Evolutionary conservation across 2,888 invertebrate species (phyloP), one percentile per base, ranked within the genome.

Genomic region (Trimorus sp.): DNA sequence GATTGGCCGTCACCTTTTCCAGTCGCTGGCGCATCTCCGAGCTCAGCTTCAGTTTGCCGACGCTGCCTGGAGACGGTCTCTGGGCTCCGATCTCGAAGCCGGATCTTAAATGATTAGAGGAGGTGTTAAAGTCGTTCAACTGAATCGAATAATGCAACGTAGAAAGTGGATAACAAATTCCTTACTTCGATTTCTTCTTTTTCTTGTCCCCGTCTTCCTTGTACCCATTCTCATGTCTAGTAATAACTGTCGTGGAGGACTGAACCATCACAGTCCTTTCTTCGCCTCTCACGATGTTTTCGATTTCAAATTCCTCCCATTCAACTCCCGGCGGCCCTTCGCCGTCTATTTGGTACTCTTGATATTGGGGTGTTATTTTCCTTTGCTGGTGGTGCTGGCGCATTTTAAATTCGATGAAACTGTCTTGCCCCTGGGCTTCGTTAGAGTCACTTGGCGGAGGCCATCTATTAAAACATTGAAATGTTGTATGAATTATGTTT

Each of bases 21-120:
- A 98, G 91, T 83, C 98, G 94, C 88, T 97, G 96, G 12, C 97
- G 94, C 98, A 98, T 98, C 92, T 98, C 98, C 0, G 97, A 96
- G 89, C 97, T 97, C 8, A 98, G 94, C 87, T 97, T 96, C 0
- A 98, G 92, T 90, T 98, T 98, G 0, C 98, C 98, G 5, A 98
- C 96, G 89, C 97, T 97, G 1, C 97, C 97, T 0, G 97, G 97
- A 0, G 96, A 95, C 0, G 96, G 97, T 51, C 96, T 93, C 76
- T 96, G 95, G 0, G 96, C 96, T 0, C 97, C 96, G 26, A 97
- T 95, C 90, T 97, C 97, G 86, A 96, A 96, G 82, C 96, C 95
- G 59, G 91, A 91, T 70, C 92, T 92, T 82, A 1, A 75, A 62
- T 77, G 58, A 70, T 60, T 9, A 40, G 26, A 26, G n/a, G n/a